A percentile compares a stretch with the other conserved stretches of the same genome.
phyloP scores from a whole-genome alignment of 2,888 invertebrate species.

The Orthosia cruda region DNA sequence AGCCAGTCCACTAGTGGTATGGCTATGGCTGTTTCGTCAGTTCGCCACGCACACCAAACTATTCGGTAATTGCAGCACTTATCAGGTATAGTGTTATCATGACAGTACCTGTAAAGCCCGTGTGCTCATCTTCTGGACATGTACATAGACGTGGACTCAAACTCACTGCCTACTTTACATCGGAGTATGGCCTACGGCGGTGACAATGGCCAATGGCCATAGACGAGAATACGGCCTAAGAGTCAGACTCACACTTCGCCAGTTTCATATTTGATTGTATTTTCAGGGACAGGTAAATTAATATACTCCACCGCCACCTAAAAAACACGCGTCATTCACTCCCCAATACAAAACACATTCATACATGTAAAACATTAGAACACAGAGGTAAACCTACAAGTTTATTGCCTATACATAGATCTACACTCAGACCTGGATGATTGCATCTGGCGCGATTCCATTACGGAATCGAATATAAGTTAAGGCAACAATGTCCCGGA shows the following conservation, averaged over 20 bases:
- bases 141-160: not conserved
- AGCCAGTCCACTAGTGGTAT: too few relatives aligned
- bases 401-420: conserved; percentile 63
- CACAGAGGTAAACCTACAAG: conserved; percentile 43
- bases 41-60: not conserved
- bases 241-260: too few relatives aligned
- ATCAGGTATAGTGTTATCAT: not conserved
- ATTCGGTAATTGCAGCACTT: too few relatives aligned
- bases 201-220: not conserved
- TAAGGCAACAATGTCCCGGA: conserved; percentile 73
- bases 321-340: too few relatives aligned
- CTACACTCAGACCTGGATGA: conserved; percentile 52
- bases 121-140: not conserved
- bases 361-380: conserved; percentile 33
- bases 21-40: too few relatives aligned
- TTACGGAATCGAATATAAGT: conserved; percentile 82
- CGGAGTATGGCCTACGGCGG: not conserved
- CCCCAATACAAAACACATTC: conserved; percentile 13
- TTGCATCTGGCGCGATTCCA: conserved; percentile 73
- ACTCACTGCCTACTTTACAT: not conserved
- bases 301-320: too few relatives aligned
- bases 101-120: not conserved
- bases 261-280: too few relatives aligned
- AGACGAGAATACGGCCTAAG: not conserved
- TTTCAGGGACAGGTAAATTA: too few relatives aligned